A percentile compares a stretch with the other conserved stretches of the same genome.
These are phyloP conservation scores for Garrulus glandarius DNA, from an alignment of 2,797 vertebrate genomes.

Conservation along the genomic window DNA sequence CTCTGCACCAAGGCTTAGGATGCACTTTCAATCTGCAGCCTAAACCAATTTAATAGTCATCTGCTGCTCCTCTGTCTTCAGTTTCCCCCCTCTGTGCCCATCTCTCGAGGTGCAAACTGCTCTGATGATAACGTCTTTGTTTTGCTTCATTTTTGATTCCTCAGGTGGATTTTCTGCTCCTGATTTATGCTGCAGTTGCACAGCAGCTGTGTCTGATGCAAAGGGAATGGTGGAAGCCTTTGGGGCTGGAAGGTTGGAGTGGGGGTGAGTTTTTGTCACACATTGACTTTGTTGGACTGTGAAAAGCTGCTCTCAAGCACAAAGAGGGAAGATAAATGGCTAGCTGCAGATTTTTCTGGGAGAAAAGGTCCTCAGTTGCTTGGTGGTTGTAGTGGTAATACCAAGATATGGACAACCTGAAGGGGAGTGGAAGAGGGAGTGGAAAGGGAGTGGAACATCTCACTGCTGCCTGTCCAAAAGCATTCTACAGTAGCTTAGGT, in stretches of 20 bases:
- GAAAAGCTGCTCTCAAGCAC: not conserved
- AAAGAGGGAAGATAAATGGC: not conserved
- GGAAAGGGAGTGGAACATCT: not conserved
- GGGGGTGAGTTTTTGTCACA: not conserved
- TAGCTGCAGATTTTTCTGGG: not conserved
- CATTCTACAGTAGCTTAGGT: not conserved
- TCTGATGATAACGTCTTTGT: not conserved
- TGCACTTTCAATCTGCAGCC: not conserved
- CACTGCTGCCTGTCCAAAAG: not conserved
- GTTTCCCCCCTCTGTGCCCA: not conserved
- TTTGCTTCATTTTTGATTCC: not conserved
- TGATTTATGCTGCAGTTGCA: not conserved
- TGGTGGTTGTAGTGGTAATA: not conserved
- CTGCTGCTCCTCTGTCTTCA: not conserved
- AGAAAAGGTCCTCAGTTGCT: not conserved
- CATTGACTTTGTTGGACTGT: not conserved
- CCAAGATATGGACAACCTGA: not conserved
- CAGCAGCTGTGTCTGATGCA: not conserved
- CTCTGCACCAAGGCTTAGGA: not conserved
- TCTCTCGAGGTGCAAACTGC: not conserved
- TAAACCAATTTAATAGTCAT: not conserved
- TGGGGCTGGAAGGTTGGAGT: not conserved
- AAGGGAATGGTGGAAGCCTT: not conserved
- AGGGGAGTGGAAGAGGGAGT: not conserved
- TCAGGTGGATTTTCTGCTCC: not conserved